phyloP scores from a whole-genome alignment of 2,113 vertebrate genomes.

The Aegithalos caudatus region DNA sequence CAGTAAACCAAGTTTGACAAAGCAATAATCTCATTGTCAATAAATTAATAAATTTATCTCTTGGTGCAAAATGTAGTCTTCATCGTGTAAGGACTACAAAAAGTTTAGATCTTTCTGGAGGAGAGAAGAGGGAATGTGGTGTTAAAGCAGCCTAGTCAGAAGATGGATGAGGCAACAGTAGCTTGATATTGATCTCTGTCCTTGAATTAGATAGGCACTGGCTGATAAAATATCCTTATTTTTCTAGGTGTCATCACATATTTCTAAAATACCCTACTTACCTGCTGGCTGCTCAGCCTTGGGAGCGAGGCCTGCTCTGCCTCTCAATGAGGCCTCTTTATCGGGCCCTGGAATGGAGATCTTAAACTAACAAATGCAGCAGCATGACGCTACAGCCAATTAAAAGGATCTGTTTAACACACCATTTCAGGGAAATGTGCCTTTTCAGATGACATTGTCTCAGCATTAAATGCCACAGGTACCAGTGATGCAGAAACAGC shows the following conservation, averaged over 20 bases:
- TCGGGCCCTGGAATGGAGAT: background rate
- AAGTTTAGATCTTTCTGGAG: background rate
- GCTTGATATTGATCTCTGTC: constrained; percentile 21
- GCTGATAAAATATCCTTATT: background rate
- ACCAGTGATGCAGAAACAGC: background rate
- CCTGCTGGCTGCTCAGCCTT: background rate
- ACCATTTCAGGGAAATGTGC: background rate
- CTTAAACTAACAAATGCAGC: background rate
- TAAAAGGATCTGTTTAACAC: background rate
- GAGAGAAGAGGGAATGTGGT: background rate
- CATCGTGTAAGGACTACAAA: background rate
- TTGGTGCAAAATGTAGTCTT: background rate
- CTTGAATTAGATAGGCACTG: background rate
- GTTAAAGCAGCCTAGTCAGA: background rate
- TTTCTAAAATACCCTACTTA: background rate
- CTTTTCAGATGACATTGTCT: background rate
- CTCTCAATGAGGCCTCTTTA: background rate
- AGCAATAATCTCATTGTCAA: background rate
- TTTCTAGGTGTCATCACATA: background rate
- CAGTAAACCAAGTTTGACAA: background rate
- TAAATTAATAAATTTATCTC: background rate
- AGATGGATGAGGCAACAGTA: background rate
- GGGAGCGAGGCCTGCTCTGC: background rate
- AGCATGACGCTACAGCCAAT: background rate
- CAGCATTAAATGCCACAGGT: background rate